Percentiles rank a stretch among this genome's conserved stretches.
These are phyloP conservation scores for Pipistrellus pygmaeus DNA, from an alignment of 2,797 vertebrate species.

Conservation along the genomic window DNA sequence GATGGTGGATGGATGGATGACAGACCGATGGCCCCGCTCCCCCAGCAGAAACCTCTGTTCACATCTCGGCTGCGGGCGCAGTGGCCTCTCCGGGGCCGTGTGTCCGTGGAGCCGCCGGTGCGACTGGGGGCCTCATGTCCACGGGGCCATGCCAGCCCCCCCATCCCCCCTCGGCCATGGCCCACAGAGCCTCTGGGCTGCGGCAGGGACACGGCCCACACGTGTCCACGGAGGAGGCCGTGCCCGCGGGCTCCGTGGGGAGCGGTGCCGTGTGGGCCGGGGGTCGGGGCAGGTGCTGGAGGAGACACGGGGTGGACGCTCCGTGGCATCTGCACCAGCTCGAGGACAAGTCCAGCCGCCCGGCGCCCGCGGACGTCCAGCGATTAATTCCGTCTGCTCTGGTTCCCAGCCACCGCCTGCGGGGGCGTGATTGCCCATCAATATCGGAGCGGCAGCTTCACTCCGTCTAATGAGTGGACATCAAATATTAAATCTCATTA, in stretches of 20 bases:
- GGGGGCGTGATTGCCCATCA: constrained; percentile 82
- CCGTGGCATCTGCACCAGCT: no score
- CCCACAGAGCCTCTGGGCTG: accelerated
- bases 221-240: accelerated
- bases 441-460: constrained; percentile 86
- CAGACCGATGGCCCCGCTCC: neutral
- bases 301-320: no score
- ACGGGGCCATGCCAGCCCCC: neutral
- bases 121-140: accelerated
- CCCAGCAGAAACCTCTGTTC: constrained; percentile 32
- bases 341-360: no score
- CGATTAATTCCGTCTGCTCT: no score
- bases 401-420: no score
- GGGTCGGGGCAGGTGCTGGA: no score
- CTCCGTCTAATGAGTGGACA: constrained; percentile 87
- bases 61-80: neutral
- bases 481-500: constrained; percentile 91
- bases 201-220: accelerated
- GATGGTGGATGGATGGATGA: no score
- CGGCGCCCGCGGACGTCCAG: no score
- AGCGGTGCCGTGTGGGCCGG: no score
- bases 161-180: no score
- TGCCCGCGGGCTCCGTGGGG: accelerated
- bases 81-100: no score
- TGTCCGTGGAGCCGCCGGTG: neutral